Evolutionary conservation across 2,113 vertebrate genomes (phyloP).

Genomic region (Melanerpes formicivorus): DNA sequence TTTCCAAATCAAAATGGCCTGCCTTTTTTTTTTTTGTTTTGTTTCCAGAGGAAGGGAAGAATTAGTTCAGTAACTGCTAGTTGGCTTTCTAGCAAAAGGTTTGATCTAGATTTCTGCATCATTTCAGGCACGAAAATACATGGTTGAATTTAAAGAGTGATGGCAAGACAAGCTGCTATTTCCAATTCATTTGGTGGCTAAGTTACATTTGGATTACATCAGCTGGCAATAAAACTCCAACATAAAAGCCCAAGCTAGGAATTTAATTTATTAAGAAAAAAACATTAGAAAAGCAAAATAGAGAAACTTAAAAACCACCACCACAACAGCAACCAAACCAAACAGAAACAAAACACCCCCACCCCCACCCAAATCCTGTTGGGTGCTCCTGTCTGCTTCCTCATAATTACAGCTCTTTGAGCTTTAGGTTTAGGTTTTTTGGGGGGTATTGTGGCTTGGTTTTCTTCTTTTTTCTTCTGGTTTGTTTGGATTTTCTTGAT

Average conservation of each 20-base stretch:
- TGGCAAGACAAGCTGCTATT: background rate
- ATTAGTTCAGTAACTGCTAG: background rate
- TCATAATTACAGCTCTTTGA: background rate
- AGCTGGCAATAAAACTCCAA: conserved; percentile 19
- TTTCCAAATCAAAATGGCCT: background rate
- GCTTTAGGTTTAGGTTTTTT: background rate
- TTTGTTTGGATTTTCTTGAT: too few relatives aligned
- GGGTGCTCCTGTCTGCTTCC: background rate
- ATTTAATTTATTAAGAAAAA: conserved; percentile 38
- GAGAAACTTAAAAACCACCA: background rate
- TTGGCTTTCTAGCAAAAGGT: background rate
- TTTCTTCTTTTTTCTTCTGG: too few relatives aligned
- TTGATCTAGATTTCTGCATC: background rate
- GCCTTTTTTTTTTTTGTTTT: accelerated
- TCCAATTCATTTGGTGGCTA: conserved; percentile 11
- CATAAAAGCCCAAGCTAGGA: conserved; percentile 20
- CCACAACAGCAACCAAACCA: background rate
- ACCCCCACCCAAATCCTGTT: background rate
- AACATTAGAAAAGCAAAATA: background rate
- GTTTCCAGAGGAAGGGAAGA: background rate
- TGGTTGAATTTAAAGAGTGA: conserved; percentile 10
- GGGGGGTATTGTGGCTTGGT: too few relatives aligned
- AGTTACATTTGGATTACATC: conserved; percentile 55
- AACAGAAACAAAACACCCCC: background rate
- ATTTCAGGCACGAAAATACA: conserved; percentile 41